Evolutionary conservation across 2,797 vertebrate species (phyloP).

Genomic region (Danio jaintianensis): DNA sequence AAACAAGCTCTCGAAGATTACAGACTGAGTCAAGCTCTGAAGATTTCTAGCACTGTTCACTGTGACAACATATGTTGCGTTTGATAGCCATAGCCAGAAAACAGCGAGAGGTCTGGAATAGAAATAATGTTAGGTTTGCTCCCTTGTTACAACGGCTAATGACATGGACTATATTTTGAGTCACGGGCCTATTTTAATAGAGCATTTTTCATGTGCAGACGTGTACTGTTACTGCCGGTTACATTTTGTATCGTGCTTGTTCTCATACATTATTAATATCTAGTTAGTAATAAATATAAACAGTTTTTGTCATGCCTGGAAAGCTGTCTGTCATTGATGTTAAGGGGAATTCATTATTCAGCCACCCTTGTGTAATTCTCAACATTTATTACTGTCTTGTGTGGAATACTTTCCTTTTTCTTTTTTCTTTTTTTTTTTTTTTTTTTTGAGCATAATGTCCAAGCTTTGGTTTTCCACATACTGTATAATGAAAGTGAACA

Average conservation of each 20-base stretch:
- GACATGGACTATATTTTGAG: slow-evolving; percentile 52
- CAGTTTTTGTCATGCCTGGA: slow-evolving; percentile 28
- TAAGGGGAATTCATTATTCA: slow-evolving; percentile 9
- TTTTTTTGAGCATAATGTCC: not conserved
- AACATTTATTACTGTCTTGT: not conserved
- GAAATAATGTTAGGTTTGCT: slow-evolving; percentile 66
- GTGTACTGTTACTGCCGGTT: not conserved
- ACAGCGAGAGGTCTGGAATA: slow-evolving; percentile 75
- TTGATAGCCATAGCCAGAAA: slow-evolving; percentile 76
- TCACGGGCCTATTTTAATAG: slow-evolving; percentile 52
- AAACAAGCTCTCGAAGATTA: slow-evolving; percentile 61
- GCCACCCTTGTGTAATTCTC: not conserved
- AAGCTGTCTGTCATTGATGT: slow-evolving; percentile 32
- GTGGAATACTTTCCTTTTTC: not conserved
- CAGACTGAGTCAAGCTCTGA: slow-evolving; percentile 80
- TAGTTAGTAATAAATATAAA: slow-evolving; percentile 46
- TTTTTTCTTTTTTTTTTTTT: too few relatives aligned
- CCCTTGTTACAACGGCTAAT: slow-evolving; percentile 59
- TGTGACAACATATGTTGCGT: slow-evolving; percentile 83
- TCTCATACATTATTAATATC: slow-evolving; percentile 48
- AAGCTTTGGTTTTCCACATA: not conserved
- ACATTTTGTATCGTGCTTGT: slow-evolving; percentile 29
- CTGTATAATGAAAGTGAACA: not conserved
- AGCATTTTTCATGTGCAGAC: slow-evolving; percentile 43
- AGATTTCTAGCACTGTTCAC: slow-evolving; percentile 76